Percentiles rank a stretch among this genome's conserved stretches.
These are phyloP conservation scores for Lottia scabra DNA, from an alignment of 2,888 invertebrate species.

Conservation along the genomic window DNA sequence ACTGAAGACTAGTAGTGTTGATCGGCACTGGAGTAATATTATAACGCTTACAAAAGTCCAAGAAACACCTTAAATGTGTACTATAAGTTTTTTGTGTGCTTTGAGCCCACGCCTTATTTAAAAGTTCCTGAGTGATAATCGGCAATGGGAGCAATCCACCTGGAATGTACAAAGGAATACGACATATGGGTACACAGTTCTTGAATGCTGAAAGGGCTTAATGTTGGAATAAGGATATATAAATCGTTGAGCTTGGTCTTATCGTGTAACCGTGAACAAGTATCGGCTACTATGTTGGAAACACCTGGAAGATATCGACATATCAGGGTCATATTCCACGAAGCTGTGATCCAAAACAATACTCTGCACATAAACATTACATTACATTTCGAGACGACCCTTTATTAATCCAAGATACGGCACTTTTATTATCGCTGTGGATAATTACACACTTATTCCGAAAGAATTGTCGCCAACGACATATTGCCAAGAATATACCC, in stretches of 20 bases:
- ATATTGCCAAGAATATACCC: neutral
- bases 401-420: neutral
- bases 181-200: neutral
- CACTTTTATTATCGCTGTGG: neutral
- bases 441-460: neutral
- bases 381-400: neutral
- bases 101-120: neutral
- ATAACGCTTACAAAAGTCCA: neutral
- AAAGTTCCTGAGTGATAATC: too few species aligned
- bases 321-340: neutral
- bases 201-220: neutral
- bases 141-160: too few species aligned
- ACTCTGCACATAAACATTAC: neutral
- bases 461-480: neutral
- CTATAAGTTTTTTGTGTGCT: neutral
- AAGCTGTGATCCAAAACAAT: neutral
- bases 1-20: neutral
- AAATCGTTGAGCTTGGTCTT: neutral
- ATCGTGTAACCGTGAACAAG: neutral
- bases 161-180: neutral
- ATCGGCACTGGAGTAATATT: neutral
- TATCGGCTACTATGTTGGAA: neutral
- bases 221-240: neutral
- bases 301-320: neutral
- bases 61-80: neutral